Percentiles rank a stretch among this genome's conserved stretches.
These are phyloP conservation scores for Neocrepidodera transversa DNA, from an alignment of 2,888 invertebrate genomes.

Conservation along the genomic window DNA sequence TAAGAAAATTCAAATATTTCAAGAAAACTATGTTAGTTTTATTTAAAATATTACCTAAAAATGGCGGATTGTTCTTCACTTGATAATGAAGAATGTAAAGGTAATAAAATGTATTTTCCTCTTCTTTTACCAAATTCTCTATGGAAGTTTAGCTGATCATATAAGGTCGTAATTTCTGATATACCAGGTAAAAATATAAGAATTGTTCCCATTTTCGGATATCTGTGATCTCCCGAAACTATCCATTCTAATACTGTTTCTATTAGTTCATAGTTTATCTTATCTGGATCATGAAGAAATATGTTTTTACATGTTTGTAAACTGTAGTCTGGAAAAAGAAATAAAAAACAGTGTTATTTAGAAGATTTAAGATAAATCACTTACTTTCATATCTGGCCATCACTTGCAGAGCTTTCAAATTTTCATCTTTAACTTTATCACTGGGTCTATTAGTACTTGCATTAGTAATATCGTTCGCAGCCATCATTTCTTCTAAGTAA, in stretches of 20 bases:
- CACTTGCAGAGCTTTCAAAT: slow-evolving; percentile 71
- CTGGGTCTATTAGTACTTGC: slow-evolving; percentile 63
- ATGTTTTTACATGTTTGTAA: slow-evolving; percentile 74
- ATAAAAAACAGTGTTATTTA: no score
- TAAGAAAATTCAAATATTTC: slow-evolving; percentile 51
- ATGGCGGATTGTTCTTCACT: slow-evolving; percentile 84
- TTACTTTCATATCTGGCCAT: slow-evolving; percentile 70
- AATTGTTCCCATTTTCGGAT: slow-evolving; percentile 77
- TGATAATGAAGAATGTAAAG: slow-evolving; percentile 84
- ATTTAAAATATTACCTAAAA: slow-evolving; percentile 60
- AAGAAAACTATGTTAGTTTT: not conserved
- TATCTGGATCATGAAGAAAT: slow-evolving; percentile 78
- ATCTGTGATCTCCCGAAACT: slow-evolving; percentile 72
- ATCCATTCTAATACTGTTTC: slow-evolving; percentile 76
- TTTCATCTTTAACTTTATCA: slow-evolving; percentile 72
- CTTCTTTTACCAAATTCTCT: slow-evolving; percentile 68
- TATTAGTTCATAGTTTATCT: slow-evolving; percentile 79
- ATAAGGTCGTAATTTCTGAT: slow-evolving; percentile 76
- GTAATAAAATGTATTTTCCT: slow-evolving; percentile 76
- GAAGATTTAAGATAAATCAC: slow-evolving; percentile 1
- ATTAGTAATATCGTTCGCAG: slow-evolving; percentile 58
- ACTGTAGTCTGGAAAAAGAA: slow-evolving; percentile 62
- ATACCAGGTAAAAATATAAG: slow-evolving; percentile 82
- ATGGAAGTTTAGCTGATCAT: slow-evolving; percentile 73
- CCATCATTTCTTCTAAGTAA: slow-evolving; percentile 69